A percentile compares a stretch with the other conserved stretches of the same genome.
Conservation (phyloP, 2,888 invertebrate species). For the Plebejus anna region DNA sequence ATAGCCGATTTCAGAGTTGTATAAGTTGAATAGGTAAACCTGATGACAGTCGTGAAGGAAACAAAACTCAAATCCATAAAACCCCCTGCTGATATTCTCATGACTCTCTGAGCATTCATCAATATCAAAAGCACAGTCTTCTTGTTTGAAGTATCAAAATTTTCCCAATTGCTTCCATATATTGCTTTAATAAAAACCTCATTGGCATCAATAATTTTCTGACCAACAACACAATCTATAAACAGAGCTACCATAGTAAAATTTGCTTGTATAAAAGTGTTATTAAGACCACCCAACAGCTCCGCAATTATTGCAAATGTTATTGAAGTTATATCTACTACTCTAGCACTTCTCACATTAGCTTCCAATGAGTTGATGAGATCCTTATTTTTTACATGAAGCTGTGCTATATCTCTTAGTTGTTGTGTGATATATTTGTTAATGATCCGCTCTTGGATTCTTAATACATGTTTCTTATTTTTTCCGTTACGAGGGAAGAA, state of each 20-base stretch:
- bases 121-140: not conserved
- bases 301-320: not conserved
- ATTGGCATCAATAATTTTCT: conserved; percentile 52
- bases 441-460: not conserved
- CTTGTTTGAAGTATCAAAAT: conserved; percentile 1
- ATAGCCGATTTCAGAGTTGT: conserved; percentile 5
- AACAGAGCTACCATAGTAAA: conserved; percentile 37
- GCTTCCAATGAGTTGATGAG: not conserved
- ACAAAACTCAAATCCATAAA: conserved; percentile 6
- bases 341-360: not conserved
- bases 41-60: not conserved
- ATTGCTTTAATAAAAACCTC: conserved; percentile 37
- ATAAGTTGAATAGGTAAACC: not conserved
- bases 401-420: not conserved
- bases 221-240: conserved; percentile 55
- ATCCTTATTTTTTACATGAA: not conserved
- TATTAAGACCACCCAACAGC: not conserved
- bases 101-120: not conserved
- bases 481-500: not conserved
- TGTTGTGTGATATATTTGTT: not conserved
- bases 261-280: not conserved
- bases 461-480: not conserved
- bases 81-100: conserved; percentile 3
- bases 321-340: not conserved
- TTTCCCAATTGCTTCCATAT: not conserved